A percentile compares a stretch with the other conserved stretches of the same genome.
phyloP scores from a whole-genome alignment of 2,113 vertebrate genomes.

The Nestor notabilis region DNA sequence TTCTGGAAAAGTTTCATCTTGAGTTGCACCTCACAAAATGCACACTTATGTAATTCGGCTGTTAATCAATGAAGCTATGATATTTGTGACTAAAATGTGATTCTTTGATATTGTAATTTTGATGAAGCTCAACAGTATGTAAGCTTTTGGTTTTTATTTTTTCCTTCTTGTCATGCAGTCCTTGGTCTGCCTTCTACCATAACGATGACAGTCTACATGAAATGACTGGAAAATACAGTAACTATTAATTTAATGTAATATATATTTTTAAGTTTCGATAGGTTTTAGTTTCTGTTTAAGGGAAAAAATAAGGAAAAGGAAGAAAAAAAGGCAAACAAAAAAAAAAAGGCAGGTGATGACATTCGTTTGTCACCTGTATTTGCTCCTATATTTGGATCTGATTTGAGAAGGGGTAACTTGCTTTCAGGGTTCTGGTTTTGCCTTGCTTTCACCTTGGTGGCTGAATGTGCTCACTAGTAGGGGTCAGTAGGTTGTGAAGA shows the following conservation, averaged over 20 bases:
- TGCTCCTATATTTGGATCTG: not conserved
- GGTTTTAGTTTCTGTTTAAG: not conserved
- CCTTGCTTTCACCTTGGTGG: not conserved
- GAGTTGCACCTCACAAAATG: not conserved
- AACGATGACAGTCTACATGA: not conserved
- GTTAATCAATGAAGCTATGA: not conserved
- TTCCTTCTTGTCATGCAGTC: not conserved
- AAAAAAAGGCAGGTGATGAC: fast-evolving
- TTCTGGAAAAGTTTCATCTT: not conserved
- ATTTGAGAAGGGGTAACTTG: not conserved
- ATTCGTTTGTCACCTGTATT: not conserved
- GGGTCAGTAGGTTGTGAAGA: not conserved
- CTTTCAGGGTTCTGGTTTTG: not conserved
- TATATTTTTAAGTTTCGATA: not conserved
- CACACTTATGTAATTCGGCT: not conserved
- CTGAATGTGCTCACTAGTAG: fast-evolving
- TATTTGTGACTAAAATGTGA: conserved; percentile 3
- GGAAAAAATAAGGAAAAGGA: too few species aligned
- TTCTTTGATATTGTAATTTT: not conserved
- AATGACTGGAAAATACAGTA: not conserved
- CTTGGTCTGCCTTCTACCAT: not conserved
- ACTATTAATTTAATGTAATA: not conserved
- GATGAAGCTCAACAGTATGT: not conserved
- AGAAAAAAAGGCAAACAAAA: not conserved
- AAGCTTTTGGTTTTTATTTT: not conserved